Evolutionary conservation across 2,113 vertebrate species (phyloP).

Genomic region (Amphilophus citrinellus): DNA sequence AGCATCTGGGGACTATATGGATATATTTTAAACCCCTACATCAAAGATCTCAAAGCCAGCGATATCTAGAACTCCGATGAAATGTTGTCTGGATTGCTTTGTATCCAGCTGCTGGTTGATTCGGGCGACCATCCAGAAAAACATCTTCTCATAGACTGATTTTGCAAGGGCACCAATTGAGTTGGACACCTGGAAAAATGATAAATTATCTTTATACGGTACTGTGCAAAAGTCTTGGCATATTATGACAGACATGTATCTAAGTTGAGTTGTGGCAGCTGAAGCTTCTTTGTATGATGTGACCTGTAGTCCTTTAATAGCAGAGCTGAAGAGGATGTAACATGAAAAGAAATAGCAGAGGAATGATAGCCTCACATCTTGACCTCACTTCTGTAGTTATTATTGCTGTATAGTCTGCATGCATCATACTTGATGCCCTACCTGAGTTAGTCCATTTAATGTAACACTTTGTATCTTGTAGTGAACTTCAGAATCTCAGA

Average conservation of each 20-base stretch:
- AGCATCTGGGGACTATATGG: not conserved
- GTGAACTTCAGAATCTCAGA: not conserved
- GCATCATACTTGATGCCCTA: not conserved
- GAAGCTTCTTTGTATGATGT: not conserved
- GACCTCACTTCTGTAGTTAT: not conserved
- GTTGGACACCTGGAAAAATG: conserved; percentile 10
- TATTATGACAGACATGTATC: not conserved
- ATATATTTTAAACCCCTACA: not conserved
- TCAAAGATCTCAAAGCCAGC: conserved; percentile 41
- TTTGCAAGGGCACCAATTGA: conserved; percentile 17
- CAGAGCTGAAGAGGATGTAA: not conserved
- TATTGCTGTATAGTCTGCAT: not conserved
- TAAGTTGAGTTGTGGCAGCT: not conserved
- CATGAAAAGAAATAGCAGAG: fast-evolving
- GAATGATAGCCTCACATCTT: not conserved
- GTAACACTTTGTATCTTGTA: not conserved
- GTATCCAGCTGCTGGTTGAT: conserved; percentile 37
- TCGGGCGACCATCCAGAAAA: conserved; percentile 23
- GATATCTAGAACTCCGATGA: conserved; percentile 29
- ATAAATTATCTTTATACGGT: not conserved
- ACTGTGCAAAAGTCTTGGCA: not conserved
- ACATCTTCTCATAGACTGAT: conserved; percentile 33
- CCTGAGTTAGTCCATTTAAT: fast-evolving
- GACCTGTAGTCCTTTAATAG: not conserved
- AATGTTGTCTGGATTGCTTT: conserved; percentile 26